Conservation (phyloP, 2,888 invertebrate genomes). For the Ichneumoninae sp. region DNA sequence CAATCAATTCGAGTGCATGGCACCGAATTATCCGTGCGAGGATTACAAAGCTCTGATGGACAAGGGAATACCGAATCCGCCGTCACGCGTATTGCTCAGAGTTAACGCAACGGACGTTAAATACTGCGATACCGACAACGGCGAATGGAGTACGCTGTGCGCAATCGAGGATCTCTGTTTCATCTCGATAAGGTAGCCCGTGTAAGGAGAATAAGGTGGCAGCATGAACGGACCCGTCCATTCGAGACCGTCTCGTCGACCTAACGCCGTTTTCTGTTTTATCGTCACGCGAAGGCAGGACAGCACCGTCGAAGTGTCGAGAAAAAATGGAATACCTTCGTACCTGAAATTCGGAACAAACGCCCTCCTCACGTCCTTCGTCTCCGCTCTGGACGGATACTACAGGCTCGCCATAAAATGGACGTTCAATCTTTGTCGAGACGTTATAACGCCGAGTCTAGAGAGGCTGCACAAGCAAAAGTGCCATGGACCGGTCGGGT, state of each 20-base stretch:
- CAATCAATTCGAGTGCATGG: constrained; percentile 91
- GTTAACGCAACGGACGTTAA: constrained; percentile 82
- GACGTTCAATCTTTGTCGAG: constrained; percentile 95
- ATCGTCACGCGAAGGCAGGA: constrained; percentile 85
- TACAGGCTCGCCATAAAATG: constrained; percentile 93
- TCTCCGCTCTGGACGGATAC: constrained; percentile 93
- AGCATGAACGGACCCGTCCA: constrained; percentile 2
- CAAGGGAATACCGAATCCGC: constrained; percentile 86
- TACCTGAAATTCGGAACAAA: constrained; percentile 90
- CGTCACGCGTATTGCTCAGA: constrained; percentile 90
- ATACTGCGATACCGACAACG: constrained; percentile 73
- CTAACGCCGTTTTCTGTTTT: constrained; percentile 7
- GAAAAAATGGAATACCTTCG: constrained; percentile 91
- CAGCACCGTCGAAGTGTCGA: constrained; percentile 90
- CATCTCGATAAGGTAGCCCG: constrained; percentile 87
- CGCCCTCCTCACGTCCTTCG: constrained; percentile 90
- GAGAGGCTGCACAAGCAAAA: constrained; percentile 89
- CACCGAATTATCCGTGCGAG: constrained; percentile 93
- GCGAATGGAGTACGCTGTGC: constrained; percentile 86
- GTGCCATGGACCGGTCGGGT: constrained; percentile 97
- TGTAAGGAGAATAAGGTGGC: constrained; percentile 38
- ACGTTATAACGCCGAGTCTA: constrained; percentile 92
- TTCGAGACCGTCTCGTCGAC: not conserved
- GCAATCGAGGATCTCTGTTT: constrained; percentile 94
- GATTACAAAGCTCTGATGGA: constrained; percentile 89